Evolutionary conservation across 1,140 invertebrate species (phyloP).

Genomic region (Lordiphosa clarofinis): DNA sequence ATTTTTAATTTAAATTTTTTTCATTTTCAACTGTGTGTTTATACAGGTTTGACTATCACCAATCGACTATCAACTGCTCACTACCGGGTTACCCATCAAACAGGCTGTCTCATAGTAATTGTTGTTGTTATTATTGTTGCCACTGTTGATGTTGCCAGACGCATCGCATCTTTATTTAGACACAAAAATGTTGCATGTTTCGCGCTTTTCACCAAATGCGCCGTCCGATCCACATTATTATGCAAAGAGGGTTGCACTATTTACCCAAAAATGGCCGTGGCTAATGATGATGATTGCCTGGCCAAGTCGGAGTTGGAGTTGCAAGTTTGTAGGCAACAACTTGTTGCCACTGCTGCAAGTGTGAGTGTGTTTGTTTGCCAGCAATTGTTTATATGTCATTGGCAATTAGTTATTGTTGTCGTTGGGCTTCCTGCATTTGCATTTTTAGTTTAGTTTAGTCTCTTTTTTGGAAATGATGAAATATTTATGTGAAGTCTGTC

Average conservation of each 20-base stretch:
- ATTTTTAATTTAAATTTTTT: no score
- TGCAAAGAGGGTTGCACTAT: conserved; percentile 78
- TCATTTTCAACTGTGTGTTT: not conserved
- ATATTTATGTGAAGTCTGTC: conserved; percentile 78
- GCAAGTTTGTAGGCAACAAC: conserved; percentile 49
- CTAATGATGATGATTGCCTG: conserved; percentile 74
- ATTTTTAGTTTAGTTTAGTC: conserved; percentile 1
- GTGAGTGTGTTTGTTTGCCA: conserved; percentile 13
- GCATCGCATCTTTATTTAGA: conserved; percentile 75
- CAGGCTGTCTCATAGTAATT: not conserved
- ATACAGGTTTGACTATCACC: no score
- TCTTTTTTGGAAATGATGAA: conserved; percentile 50
- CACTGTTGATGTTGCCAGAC: conserved; percentile 45
- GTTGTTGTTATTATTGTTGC: conserved; percentile 16
- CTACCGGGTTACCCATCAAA: no score
- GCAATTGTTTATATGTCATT: conserved; percentile 70
- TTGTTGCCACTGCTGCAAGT: conserved; percentile 27
- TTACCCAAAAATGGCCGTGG: conserved; percentile 75
- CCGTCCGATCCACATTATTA: conserved; percentile 72
- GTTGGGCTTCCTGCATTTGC: conserved; percentile 12
- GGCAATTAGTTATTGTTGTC: conserved; percentile 68
- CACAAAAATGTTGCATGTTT: conserved; percentile 76
- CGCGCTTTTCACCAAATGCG: conserved; percentile 75
- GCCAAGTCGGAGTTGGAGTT: conserved; percentile 14
- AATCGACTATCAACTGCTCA: no score